Percentiles rank a stretch among this genome's conserved stretches.
Conservation (phyloP, 2,113 vertebrate species). For the Tragelaphus strepsiceros region DNA sequence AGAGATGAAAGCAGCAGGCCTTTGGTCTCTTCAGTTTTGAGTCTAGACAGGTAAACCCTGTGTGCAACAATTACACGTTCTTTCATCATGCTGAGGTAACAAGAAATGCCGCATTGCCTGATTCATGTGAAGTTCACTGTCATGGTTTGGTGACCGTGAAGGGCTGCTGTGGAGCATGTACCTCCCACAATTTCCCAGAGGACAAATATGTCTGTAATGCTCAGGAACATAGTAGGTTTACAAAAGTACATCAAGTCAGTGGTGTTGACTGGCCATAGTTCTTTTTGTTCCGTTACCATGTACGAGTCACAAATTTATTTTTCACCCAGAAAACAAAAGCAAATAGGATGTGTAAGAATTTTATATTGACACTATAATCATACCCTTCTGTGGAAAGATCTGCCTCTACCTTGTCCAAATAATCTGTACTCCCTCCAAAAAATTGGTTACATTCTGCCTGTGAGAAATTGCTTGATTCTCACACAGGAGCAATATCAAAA, state of each 20-base stretch:
- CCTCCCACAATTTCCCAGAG: neutral
- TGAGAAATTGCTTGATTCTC: neutral
- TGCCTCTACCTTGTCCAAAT: neutral
- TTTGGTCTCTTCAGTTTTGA: neutral
- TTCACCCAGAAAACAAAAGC: neutral
- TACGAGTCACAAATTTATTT: neutral
- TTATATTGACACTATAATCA: neutral
- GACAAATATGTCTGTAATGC: neutral
- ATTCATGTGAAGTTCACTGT: neutral
- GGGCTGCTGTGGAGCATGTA: accelerated
- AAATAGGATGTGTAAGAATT: neutral
- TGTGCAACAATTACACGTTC: neutral
- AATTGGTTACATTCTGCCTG: neutral
- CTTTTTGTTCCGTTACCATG: neutral
- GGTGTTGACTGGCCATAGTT: neutral
- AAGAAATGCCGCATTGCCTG: neutral
- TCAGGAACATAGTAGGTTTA: neutral
- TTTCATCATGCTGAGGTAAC: neutral
- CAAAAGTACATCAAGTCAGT: neutral
- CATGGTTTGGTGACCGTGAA: neutral
- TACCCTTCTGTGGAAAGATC: neutral
- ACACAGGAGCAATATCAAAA: neutral
- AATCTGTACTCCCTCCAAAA: neutral
- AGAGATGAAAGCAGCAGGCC: neutral
- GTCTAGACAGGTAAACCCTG: neutral